Evolutionary conservation across 2,888 invertebrate species (phyloP).

Genomic region (Hetaerina titia): DNA sequence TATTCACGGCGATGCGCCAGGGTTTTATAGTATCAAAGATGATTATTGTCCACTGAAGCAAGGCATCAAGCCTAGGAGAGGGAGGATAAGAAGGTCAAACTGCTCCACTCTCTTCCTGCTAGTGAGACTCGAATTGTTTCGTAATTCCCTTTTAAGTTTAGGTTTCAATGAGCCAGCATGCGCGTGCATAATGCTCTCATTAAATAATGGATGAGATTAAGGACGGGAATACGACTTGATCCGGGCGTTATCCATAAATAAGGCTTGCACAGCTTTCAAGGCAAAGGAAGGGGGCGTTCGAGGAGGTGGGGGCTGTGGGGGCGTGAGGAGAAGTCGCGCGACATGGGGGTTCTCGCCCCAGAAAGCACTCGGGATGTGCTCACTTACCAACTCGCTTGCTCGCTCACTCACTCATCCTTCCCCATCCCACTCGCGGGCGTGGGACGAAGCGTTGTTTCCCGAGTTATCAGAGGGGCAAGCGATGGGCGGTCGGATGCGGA

Average conservation of each 20-base stretch:
- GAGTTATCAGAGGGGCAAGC: not conserved
- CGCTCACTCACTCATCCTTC: not conserved
- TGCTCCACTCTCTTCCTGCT: not conserved
- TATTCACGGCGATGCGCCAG: not conserved
- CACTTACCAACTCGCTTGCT: not conserved
- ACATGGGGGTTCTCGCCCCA: not conserved
- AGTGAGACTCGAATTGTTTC: not conserved
- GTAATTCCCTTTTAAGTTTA: slow-evolving; percentile 1
- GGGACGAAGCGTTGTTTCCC: not conserved
- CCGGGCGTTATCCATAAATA: slow-evolving; percentile 9
- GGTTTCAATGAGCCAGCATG: not conserved
- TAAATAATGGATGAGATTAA: slow-evolving; percentile 2
- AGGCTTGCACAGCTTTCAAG: not conserved
- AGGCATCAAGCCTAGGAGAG: not conserved
- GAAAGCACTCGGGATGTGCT: not conserved
- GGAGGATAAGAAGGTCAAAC: not conserved
- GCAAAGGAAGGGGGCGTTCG: too few relatives aligned
- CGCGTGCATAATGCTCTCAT: slow-evolving; percentile 1
- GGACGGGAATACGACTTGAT: not conserved
- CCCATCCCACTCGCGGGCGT: not conserved
- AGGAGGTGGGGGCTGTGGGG: not conserved
- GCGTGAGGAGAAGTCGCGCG: not conserved
- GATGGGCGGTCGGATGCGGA: not conserved
- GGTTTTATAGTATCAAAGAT: not conserved
- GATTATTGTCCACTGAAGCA: not conserved